Conservation (phyloP, 2,888 invertebrate genomes). For the Drosophila algonquin region DNA sequence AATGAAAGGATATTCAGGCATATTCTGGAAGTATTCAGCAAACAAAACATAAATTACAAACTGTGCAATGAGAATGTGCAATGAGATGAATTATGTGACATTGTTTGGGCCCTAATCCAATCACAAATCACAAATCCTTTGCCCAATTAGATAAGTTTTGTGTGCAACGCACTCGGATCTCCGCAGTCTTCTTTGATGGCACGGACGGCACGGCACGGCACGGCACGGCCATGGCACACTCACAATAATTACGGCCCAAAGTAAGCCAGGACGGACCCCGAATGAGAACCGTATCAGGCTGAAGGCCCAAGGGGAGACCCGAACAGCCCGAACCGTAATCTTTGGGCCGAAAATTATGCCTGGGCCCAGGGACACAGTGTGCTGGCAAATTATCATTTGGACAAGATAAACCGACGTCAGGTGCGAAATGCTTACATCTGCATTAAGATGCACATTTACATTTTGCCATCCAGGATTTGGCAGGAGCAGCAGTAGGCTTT, state of each 20-base stretch:
- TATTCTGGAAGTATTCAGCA: not conserved
- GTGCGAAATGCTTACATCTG: slow-evolving; percentile 69
- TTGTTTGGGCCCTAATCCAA: slow-evolving; percentile 22
- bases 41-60: not conserved
- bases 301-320: not conserved
- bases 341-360: slow-evolving; percentile 38
- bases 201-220: too few relatives aligned
- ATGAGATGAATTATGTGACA: not conserved
- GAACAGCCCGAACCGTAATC: slow-evolving; percentile 16
- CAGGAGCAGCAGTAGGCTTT: slow-evolving; percentile 26
- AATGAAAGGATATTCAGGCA: not conserved
- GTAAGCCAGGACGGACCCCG: slow-evolving; percentile 9
- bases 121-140: slow-evolving; percentile 8
- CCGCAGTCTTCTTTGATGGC: slow-evolving; percentile 3
- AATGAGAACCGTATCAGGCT: slow-evolving; percentile 9
- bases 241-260: slow-evolving; percentile 18
- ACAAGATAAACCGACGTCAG: slow-evolving; percentile 57
- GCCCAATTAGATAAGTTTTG: slow-evolving; percentile 32
- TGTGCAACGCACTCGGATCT: slow-evolving; percentile 9
- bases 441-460: slow-evolving; percentile 55
- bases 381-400: slow-evolving; percentile 60
- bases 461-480: slow-evolving; percentile 34
- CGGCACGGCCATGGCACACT: not conserved
- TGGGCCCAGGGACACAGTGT: slow-evolving; percentile 33
- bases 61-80: not conserved